Evolutionary conservation across 1,140 invertebrate species (phyloP).

Genomic region (Drosophila burlai): DNA sequence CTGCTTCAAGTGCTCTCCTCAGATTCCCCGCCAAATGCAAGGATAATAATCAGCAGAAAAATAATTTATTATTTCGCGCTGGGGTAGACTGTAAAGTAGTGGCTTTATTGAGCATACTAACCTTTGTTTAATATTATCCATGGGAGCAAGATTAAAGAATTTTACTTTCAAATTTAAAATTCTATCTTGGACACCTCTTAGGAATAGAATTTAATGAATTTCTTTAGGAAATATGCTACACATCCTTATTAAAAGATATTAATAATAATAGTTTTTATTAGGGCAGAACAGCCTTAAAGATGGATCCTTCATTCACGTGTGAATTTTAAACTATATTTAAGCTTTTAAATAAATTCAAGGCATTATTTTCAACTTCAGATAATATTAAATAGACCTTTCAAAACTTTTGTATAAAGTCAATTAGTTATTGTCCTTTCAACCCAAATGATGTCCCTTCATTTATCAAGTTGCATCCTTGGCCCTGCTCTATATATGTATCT

Average conservation of each 20-base stretch:
- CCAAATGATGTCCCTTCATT: slow-evolving; percentile 30
- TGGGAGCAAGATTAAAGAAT: not conserved
- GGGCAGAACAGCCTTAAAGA: not conserved
- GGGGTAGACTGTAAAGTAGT: not conserved
- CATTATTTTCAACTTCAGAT: not conserved
- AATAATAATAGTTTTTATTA: too few relatives aligned
- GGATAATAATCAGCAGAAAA: slow-evolving; percentile 27
- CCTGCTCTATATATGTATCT: slow-evolving; percentile 8
- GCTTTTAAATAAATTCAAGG: not conserved
- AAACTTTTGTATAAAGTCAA: slow-evolving; percentile 26
- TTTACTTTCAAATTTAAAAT: too few relatives aligned
- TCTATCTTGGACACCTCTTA: not conserved
- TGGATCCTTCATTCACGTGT: not conserved
- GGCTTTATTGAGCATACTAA: slow-evolving; percentile 16
- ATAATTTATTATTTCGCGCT: slow-evolving; percentile 22
- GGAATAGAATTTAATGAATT: not conserved
- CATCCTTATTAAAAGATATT: too few relatives aligned
- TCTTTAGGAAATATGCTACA: not conserved
- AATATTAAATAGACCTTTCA: not conserved
- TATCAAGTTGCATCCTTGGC: slow-evolving; percentile 50
- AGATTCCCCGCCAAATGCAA: slow-evolving; percentile 4
- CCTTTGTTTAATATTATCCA: not conserved
- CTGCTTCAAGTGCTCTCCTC: slow-evolving; percentile 21
- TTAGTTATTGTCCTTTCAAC: slow-evolving; percentile 23
- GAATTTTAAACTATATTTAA: too few relatives aligned